Percentiles rank a stretch among this genome's conserved stretches.
These are phyloP conservation scores for Pygmarrhopalites habei DNA, from an alignment of 1,140 invertebrate species.

Conservation along the genomic window DNA sequence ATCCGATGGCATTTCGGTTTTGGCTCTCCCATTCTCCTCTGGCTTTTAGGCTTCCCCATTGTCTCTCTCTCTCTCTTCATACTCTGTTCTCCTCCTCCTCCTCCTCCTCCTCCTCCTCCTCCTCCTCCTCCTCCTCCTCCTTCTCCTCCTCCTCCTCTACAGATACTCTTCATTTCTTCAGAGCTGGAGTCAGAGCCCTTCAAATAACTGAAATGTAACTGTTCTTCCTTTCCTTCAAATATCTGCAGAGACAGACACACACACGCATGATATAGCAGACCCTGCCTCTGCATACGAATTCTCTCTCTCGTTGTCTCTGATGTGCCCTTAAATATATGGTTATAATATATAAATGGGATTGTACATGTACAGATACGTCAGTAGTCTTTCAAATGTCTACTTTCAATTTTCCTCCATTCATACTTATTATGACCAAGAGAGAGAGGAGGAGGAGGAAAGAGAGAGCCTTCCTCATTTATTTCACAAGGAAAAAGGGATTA, in stretches of 20 bases:
- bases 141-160: background rate
- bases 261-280: too few relatives aligned
- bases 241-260: background rate
- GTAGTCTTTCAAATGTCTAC: too few relatives aligned
- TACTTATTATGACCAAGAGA: too few relatives aligned
- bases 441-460: too few relatives aligned
- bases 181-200: background rate
- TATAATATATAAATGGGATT: too few relatives aligned
- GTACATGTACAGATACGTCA: too few relatives aligned
- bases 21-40: background rate
- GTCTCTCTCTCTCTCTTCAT: slow-evolving; percentile 5
- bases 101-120: background rate
- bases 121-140: background rate
- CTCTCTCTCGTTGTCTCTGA: too few relatives aligned
- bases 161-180: background rate
- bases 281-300: too few relatives aligned
- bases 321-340: too few relatives aligned
- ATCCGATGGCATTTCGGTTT: slow-evolving; percentile 28
- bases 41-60: background rate
- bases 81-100: background rate
- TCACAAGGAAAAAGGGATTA: slow-evolving; percentile 36
- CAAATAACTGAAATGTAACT: background rate
- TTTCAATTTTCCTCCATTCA: too few relatives aligned
- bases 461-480: slow-evolving; percentile 28
- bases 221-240: background rate